A percentile compares a stretch with the other conserved stretches of the same genome.
These are phyloP conservation scores for Drosophila pallidifrons DNA, from an alignment of 1,140 invertebrate species.

Conservation along the genomic window DNA sequence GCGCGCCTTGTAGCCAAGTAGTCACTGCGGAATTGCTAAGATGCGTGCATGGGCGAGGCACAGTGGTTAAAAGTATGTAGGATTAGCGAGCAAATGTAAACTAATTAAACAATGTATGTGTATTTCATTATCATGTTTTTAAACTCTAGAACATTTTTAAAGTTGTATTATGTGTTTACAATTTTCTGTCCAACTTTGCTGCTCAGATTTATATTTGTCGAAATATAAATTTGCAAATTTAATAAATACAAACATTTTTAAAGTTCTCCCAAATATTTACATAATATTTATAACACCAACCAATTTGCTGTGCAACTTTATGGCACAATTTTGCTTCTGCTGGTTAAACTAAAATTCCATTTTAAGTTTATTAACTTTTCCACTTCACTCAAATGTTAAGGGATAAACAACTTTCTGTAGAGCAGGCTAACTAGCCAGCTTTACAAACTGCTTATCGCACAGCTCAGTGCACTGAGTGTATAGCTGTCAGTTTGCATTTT, in stretches of 20 bases:
- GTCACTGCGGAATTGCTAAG: neutral
- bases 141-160: too few relatives aligned
- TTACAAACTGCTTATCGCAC: conserved; percentile 15
- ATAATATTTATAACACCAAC: too few relatives aligned
- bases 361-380: conserved; percentile 6
- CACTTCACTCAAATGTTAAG: neutral
- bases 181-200: too few relatives aligned
- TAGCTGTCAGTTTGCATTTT: neutral
- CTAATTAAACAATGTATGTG: neutral
- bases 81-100: neutral
- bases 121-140: too few relatives aligned
- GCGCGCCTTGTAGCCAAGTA: conserved; percentile 15
- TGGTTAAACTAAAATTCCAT: neutral
- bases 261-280: too few relatives aligned
- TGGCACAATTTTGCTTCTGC: neutral
- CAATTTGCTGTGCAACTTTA: too few relatives aligned
- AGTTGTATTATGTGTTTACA: too few relatives aligned
- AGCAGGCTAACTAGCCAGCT: neutral
- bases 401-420: neutral
- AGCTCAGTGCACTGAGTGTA: neutral
- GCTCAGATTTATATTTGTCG: too few relatives aligned
- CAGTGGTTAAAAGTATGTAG: neutral
- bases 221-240: too few relatives aligned
- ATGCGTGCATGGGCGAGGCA: conserved; percentile 8
- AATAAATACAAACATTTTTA: too few relatives aligned